These are phyloP conservation scores for Cuniculus paca DNA, from an alignment of 2,797 vertebrate species.

Conservation along the genomic window DNA sequence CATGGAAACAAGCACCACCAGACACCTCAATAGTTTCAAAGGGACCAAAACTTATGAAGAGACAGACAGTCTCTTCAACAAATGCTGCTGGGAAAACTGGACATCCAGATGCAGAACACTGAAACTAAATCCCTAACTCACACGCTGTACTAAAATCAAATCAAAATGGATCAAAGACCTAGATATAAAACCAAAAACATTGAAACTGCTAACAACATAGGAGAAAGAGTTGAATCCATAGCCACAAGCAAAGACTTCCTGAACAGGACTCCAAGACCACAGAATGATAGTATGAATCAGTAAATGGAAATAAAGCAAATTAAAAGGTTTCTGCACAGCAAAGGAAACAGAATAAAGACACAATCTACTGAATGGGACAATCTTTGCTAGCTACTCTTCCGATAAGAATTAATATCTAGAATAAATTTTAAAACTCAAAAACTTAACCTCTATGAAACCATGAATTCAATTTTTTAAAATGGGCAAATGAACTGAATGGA, in stretches of 20 bases:
- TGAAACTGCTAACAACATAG: not conserved
- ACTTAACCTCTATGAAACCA: not conserved
- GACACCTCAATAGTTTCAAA: not conserved
- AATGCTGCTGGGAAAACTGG: not conserved
- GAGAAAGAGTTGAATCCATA: not conserved
- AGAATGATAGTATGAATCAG: not conserved
- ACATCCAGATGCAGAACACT: not conserved
- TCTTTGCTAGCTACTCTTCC: not conserved
- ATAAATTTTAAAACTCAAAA: not conserved
- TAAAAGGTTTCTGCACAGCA: not conserved
- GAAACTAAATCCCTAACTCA: not conserved
- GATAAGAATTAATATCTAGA: not conserved
- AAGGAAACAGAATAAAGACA: not conserved
- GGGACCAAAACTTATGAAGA: not conserved
- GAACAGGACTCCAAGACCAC: not conserved
- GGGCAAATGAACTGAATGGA: not conserved
- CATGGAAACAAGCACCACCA: not conserved
- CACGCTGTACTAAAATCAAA: not conserved
- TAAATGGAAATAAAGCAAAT: not conserved
- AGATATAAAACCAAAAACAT: not conserved
- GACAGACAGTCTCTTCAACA: not conserved
- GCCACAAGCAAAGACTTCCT: not conserved
- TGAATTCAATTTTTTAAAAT: not conserved
- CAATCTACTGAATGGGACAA: not conserved
- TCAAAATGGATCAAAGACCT: not conserved